Evolutionary conservation across 2,888 invertebrate species (phyloP).

Genomic region (Drosophila pseudotakahashii): DNA sequence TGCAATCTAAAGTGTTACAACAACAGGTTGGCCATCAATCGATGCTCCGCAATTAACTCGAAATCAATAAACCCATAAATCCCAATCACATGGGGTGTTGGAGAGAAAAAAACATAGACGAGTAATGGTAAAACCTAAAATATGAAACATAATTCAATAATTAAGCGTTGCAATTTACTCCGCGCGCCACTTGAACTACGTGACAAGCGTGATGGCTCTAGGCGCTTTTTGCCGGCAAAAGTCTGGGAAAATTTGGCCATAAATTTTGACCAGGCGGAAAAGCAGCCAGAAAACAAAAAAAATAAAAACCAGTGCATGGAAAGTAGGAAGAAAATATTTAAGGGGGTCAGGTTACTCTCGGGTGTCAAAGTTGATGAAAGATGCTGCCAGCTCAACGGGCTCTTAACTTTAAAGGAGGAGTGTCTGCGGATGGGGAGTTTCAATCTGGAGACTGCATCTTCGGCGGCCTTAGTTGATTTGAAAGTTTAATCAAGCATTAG

Average conservation of each 20-base stretch:
- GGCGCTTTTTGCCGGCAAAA: slow-evolving; percentile 25
- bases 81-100: slow-evolving; percentile 22
- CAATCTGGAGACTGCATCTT: slow-evolving; percentile 16
- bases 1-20: slow-evolving; percentile 37
- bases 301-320: slow-evolving; percentile 42
- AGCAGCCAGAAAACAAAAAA: neutral
- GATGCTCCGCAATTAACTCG: slow-evolving; percentile 38
- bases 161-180: slow-evolving; percentile 50
- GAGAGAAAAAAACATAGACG: neutral
- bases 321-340: slow-evolving; percentile 45
- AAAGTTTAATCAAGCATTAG: slow-evolving; percentile 60
- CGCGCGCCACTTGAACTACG: slow-evolving; percentile 47
- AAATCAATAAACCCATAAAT: slow-evolving; percentile 50
- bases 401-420: slow-evolving; percentile 26
- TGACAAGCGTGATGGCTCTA: slow-evolving; percentile 58
- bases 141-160: slow-evolving; percentile 53
- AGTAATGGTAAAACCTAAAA: slow-evolving; percentile 16
- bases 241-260: slow-evolving; percentile 47
- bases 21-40: slow-evolving; percentile 28
- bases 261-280: slow-evolving; percentile 42
- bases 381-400: slow-evolving; percentile 23
- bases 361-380: slow-evolving; percentile 63
- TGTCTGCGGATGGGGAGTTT: slow-evolving; percentile 4
- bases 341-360: slow-evolving; percentile 31
- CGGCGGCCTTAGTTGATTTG: slow-evolving; percentile 55